A percentile compares a stretch with the other conserved stretches of the same genome.
Conservation (phyloP, 2,113 vertebrate genomes). For the Ornithorhynchus anatinus region DNA sequence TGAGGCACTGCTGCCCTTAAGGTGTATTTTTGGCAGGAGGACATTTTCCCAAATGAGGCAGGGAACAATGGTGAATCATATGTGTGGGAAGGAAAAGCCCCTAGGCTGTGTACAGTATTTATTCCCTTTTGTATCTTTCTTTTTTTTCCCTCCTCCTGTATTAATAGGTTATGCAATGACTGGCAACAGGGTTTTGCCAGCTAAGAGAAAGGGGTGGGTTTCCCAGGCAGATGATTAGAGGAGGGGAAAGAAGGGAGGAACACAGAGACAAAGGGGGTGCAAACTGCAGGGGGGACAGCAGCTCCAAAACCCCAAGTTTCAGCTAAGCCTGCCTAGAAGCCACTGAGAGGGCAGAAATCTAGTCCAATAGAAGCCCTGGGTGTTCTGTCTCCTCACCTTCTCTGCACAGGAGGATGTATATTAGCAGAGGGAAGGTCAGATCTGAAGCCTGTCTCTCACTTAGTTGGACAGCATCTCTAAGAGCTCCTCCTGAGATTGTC, state of each 20-base stretch:
- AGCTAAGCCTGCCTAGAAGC: rapidly evolving
- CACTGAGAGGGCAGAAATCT: neutral
- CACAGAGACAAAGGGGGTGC: slow-evolving; percentile 6
- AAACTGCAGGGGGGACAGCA: neutral
- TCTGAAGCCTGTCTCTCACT: neutral
- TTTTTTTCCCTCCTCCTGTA: slow-evolving; percentile 60
- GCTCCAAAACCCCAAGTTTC: neutral
- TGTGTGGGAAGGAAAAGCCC: slow-evolving; percentile 77
- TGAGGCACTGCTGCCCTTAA: slow-evolving; percentile 80
- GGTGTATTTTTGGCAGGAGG: slow-evolving; percentile 80
- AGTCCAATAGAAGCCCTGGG: neutral
- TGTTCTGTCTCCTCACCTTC: slow-evolving; percentile 3
- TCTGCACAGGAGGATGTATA: slow-evolving; percentile 25
- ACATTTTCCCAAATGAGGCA: slow-evolving; percentile 78
- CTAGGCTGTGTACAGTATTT: slow-evolving; percentile 74
- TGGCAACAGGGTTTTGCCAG: slow-evolving; percentile 63
- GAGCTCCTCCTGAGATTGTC: neutral
- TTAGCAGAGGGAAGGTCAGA: slow-evolving; percentile 24
- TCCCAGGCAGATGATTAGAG: slow-evolving; percentile 32
- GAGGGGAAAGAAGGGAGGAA: slow-evolving; percentile 11
- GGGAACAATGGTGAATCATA: slow-evolving; percentile 79
- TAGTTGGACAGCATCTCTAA: neutral
- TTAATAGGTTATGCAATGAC: slow-evolving; percentile 80
- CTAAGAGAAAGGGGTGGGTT: slow-evolving; percentile 62
- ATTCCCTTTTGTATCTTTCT: slow-evolving; percentile 72